Conservation (phyloP, 2,113 vertebrate genomes). For the Psammodynastes pulverulentus region DNA sequence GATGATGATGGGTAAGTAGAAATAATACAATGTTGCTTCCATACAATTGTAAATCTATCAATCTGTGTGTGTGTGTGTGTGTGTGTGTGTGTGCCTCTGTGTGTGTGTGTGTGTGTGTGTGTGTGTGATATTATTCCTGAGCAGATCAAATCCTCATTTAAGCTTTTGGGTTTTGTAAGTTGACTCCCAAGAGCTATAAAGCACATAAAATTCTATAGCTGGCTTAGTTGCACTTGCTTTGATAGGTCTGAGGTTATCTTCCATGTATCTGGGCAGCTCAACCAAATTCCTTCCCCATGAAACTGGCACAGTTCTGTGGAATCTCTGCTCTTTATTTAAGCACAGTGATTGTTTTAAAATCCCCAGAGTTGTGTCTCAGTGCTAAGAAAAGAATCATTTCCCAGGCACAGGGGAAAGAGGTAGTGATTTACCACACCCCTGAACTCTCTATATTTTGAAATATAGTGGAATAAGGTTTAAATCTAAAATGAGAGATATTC, state of each 20-base stretch:
- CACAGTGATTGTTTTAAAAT: slow-evolving; percentile 40
- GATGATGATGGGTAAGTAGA: not conserved
- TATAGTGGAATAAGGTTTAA: not conserved
- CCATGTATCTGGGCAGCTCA: slow-evolving; percentile 44
- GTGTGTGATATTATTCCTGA: not conserved
- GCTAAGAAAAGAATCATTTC: not conserved
- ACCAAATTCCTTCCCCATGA: slow-evolving; percentile 37
- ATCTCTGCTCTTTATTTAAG: slow-evolving; percentile 46
- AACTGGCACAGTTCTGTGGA: slow-evolving; percentile 43
- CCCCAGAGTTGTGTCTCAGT: not conserved
- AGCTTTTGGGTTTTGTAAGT: not conserved
- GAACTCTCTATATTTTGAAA: slow-evolving; percentile 13
- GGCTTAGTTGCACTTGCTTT: not conserved
- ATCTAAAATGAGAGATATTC: slow-evolving; percentile 6
- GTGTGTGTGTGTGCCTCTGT: too few relatives aligned
- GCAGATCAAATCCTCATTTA: not conserved
- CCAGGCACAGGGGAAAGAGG: not conserved
- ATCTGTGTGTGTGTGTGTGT: too few relatives aligned
- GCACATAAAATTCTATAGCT: not conserved
- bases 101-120: too few relatives aligned
- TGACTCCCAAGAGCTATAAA: not conserved
- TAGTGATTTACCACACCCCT: not conserved
- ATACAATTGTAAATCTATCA: not conserved
- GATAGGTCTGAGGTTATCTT: slow-evolving; percentile 17
- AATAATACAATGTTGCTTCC: not conserved